phyloP scores from a whole-genome alignment of 2,888 invertebrate species.

The Phengaris alcon region DNA sequence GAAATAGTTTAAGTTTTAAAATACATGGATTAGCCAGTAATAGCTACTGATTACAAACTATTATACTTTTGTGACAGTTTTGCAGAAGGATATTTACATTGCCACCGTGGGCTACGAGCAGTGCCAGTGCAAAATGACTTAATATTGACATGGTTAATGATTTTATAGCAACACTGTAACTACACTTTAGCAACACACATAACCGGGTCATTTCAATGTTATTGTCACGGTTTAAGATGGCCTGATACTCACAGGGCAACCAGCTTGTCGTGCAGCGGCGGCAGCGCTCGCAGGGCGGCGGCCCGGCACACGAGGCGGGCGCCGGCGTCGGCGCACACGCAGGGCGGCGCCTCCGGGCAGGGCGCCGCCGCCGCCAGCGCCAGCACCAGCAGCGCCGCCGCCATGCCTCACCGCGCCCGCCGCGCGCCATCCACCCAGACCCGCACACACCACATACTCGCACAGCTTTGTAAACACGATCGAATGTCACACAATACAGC shows the following conservation, averaged over 20 bases:
- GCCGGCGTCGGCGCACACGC: slow-evolving; percentile 56
- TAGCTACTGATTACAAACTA: no score
- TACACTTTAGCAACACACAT: no score
- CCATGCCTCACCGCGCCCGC: slow-evolving; percentile 61
- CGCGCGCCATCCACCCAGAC: slow-evolving; percentile 52
- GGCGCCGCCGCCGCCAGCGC: slow-evolving; percentile 41
- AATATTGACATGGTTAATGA: no score
- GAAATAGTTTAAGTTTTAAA: neutral
- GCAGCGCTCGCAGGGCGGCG: slow-evolving; percentile 53
- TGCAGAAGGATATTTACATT: no score
- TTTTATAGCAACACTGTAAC: no score
- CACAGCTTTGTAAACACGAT: slow-evolving; percentile 48
- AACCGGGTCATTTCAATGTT: no score
- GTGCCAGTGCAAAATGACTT: no score
- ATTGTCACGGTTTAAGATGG: no score
- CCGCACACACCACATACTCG: slow-evolving; percentile 20
- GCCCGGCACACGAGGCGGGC: slow-evolving; percentile 55
- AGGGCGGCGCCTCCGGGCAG: slow-evolving; percentile 41
- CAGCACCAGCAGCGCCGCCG: slow-evolving; percentile 42
- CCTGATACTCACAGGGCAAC: slow-evolving; percentile 52
- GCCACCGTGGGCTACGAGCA: no score
- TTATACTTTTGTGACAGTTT: no score
- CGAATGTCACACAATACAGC: slow-evolving; percentile 65
- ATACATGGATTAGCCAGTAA: neutral
- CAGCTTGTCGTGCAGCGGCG: slow-evolving; percentile 54